These are phyloP conservation scores for Ceratosolen solmsi DNA, from an alignment of 1,140 invertebrate species.

Conservation along the genomic window DNA sequence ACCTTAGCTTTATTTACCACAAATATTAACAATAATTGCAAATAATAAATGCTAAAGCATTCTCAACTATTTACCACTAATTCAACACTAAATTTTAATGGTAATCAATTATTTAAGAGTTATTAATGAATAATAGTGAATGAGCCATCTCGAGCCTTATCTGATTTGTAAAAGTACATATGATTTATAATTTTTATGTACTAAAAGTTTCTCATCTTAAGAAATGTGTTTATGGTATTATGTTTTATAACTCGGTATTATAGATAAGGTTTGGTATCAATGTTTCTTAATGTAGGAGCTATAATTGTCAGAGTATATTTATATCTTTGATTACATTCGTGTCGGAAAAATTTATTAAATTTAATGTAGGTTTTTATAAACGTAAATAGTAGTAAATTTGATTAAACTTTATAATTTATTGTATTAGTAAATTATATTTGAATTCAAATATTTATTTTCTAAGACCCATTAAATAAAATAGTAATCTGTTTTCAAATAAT, in stretches of 20 bases:
- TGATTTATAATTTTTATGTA: background rate
- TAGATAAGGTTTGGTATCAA: background rate
- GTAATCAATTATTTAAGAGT: no score
- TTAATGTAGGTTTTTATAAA: background rate
- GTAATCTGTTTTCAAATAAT: background rate
- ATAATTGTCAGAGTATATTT: constrained; percentile 12
- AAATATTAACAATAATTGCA: no score
- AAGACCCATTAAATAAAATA: background rate
- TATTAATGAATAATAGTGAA: no score
- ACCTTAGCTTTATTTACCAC: no score
- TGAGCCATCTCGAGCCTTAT: background rate
- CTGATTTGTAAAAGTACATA: background rate
- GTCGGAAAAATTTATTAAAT: constrained; percentile 5
- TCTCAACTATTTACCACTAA: no score
- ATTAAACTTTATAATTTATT: background rate
- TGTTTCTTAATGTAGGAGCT: background rate
- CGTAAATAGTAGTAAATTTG: background rate
- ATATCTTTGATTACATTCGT: constrained; percentile 1
- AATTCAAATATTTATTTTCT: background rate
- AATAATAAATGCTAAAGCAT: no score
- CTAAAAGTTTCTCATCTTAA: background rate
- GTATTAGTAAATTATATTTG: background rate
- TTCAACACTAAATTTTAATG: no score
- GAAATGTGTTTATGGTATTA: constrained; percentile 19
- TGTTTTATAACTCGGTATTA: constrained; percentile 7